Conservation (phyloP, 2,797 vertebrate genomes). For the Alca torda region DNA sequence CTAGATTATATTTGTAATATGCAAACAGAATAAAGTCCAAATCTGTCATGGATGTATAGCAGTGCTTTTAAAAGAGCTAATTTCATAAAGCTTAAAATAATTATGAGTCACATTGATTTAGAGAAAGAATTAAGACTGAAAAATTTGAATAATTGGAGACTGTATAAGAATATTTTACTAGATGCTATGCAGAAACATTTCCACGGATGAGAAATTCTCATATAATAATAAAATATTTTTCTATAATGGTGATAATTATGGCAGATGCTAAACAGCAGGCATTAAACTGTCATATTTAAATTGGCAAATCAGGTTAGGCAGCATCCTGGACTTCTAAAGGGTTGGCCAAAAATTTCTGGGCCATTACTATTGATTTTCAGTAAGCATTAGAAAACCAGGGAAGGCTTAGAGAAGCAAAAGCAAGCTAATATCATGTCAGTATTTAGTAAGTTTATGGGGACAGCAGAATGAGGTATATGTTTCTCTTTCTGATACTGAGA, state of each 20-base stretch:
- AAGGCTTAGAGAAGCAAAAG: neutral
- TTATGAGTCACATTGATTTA: slow-evolving; percentile 26
- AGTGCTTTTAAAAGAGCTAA: slow-evolving; percentile 21
- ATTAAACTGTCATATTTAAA: slow-evolving; percentile 19
- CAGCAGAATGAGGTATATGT: neutral
- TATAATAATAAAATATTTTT: slow-evolving; percentile 30
- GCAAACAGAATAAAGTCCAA: slow-evolving; percentile 15
- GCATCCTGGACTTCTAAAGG: neutral
- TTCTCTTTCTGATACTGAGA: neutral
- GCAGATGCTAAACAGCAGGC: slow-evolving; percentile 36
- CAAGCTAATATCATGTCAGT: neutral
- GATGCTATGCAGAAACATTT: slow-evolving; percentile 7
- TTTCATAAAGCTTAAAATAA: slow-evolving; percentile 49
- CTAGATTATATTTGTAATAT: slow-evolving; percentile 11
- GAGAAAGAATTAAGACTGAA: slow-evolving; percentile 22
- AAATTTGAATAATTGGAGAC: slow-evolving; percentile 18
- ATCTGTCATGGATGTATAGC: slow-evolving; percentile 8
- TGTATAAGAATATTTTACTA: neutral
- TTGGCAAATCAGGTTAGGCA: slow-evolving; percentile 11
- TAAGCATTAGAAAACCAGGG: neutral
- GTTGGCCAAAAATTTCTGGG: neutral
- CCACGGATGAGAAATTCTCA: slow-evolving; percentile 26
- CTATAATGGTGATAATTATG: neutral
- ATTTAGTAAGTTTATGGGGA: neutral
- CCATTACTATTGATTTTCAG: neutral